Conservation (phyloP, 2,888 invertebrate genomes). For the Brassicogethes aeneus region DNA sequence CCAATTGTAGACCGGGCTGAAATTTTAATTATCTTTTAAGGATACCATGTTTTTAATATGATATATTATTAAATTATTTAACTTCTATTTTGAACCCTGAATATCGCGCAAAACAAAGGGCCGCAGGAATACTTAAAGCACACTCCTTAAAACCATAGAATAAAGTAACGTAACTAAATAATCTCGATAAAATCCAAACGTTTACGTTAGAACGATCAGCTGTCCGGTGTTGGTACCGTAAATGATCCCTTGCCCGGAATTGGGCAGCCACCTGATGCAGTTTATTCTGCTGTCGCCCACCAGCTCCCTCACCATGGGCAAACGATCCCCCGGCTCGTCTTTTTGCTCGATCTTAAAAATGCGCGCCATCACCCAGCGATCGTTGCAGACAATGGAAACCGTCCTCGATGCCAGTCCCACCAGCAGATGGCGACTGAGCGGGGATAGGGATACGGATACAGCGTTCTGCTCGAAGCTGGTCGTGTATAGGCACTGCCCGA, state of each 20-base stretch:
- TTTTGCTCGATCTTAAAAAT: constrained; percentile 39
- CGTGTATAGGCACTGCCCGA: constrained; percentile 73
- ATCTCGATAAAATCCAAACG: no score
- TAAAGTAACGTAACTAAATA: no score
- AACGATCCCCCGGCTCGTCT: constrained; percentile 29
- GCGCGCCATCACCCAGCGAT: constrained; percentile 43
- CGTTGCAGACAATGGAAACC: constrained; percentile 47
- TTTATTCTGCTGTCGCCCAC: constrained; percentile 56
- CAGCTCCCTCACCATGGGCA: constrained; percentile 54
- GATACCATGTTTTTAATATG: no score
- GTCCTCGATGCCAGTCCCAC: constrained; percentile 69
- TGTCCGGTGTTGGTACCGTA: constrained; percentile 82
- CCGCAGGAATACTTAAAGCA: no score
- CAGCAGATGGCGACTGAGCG: constrained; percentile 66
- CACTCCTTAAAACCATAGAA: no score
- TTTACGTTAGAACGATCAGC: constrained; percentile 57
- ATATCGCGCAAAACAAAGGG: no score
- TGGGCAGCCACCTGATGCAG: constrained; percentile 77
- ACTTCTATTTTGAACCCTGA: no score
- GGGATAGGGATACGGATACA: constrained; percentile 79
- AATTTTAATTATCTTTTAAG: no score
- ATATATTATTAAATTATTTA: no score
- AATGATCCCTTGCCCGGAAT: constrained; percentile 73
- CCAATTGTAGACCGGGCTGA: no score
- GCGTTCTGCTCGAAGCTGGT: constrained; percentile 69